phyloP scores from a whole-genome alignment of 53 echinoderm and acorn worm genomes.

The Mesocentrotus franciscanus region DNA sequence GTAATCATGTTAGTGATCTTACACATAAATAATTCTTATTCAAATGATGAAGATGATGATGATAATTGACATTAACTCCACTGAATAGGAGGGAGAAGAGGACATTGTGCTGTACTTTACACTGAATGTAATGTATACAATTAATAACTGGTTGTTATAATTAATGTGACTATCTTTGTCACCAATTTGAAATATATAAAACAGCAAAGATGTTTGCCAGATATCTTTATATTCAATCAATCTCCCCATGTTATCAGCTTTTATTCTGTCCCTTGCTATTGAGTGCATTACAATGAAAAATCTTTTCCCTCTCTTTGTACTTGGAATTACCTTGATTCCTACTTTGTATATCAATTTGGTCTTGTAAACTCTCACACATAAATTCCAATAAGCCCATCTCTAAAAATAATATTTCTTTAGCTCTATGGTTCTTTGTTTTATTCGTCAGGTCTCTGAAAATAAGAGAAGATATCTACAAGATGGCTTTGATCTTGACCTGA shows the following conservation, averaged over 20 bases:
- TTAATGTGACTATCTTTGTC: too few relatives aligned
- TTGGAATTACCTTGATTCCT: too few relatives aligned
- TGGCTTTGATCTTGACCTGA: conserved; percentile 96
- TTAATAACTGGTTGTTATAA: too few relatives aligned
- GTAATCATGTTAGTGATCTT: background rate
- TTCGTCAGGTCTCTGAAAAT: conserved; percentile 85
- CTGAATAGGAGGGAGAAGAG: background rate
- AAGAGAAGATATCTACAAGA: conserved; percentile 89
- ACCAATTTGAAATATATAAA: too few relatives aligned
- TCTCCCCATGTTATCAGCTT: background rate
- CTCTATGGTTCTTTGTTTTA: background rate
- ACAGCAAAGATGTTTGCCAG: too few relatives aligned
- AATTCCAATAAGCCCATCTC: too few relatives aligned
- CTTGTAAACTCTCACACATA: too few relatives aligned
- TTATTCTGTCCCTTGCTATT: background rate
- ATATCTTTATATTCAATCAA: background rate
- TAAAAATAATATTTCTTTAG: too few relatives aligned
- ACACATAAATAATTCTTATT: background rate
- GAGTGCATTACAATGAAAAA: background rate
- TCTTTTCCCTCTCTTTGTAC: too few relatives aligned
- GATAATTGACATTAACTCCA: background rate
- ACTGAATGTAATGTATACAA: too few relatives aligned
- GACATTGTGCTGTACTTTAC: background rate
- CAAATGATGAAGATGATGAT: background rate
- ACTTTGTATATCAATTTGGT: too few relatives aligned